phyloP scores from a whole-genome alignment of 2,888 invertebrate genomes.

The Syritta pipiens region DNA sequence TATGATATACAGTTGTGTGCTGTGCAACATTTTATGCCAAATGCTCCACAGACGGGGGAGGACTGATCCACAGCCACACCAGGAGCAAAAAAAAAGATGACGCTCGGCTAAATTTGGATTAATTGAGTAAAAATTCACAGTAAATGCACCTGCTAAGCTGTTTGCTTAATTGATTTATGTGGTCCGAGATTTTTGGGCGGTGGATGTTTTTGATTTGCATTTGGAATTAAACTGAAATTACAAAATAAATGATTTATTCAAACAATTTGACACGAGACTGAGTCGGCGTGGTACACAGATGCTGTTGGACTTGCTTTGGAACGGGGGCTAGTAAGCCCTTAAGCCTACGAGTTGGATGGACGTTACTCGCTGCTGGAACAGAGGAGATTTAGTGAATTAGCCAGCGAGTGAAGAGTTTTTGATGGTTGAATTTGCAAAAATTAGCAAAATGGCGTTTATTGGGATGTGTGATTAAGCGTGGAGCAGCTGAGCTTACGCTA shows the following conservation, averaged over 20 bases:
- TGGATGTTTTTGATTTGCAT: slow-evolving; percentile 70
- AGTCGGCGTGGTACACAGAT: not conserved
- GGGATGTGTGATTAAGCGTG: slow-evolving; percentile 20
- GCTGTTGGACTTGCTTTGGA: not conserved
- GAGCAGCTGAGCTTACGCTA: no score
- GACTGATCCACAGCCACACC: slow-evolving; percentile 9
- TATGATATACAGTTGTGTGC: slow-evolving; percentile 70
- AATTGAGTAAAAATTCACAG: slow-evolving; percentile 72
- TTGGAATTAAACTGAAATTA: slow-evolving; percentile 77
- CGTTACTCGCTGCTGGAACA: not conserved
- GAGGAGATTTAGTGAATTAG: slow-evolving; percentile 18
- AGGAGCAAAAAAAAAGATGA: slow-evolving; percentile 61
- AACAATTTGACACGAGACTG: slow-evolving; percentile 76
- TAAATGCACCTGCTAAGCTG: slow-evolving; percentile 73
- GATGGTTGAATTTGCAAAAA: slow-evolving; percentile 1
- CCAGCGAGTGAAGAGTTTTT: slow-evolving; percentile 1
- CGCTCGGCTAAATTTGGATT: slow-evolving; percentile 71
- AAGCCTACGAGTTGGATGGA: not conserved
- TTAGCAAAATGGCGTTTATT: not conserved
- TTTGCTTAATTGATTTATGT: slow-evolving; percentile 77
- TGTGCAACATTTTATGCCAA: slow-evolving; percentile 58
- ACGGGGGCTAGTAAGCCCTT: slow-evolving; percentile 17
- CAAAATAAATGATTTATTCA: slow-evolving; percentile 79
- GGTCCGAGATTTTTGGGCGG: slow-evolving; percentile 70
- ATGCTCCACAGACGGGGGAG: slow-evolving; percentile 26